Base-by-base conservation (phyloP, 2,113 vertebrate species). In the Aplodontia rufa region DNA sequence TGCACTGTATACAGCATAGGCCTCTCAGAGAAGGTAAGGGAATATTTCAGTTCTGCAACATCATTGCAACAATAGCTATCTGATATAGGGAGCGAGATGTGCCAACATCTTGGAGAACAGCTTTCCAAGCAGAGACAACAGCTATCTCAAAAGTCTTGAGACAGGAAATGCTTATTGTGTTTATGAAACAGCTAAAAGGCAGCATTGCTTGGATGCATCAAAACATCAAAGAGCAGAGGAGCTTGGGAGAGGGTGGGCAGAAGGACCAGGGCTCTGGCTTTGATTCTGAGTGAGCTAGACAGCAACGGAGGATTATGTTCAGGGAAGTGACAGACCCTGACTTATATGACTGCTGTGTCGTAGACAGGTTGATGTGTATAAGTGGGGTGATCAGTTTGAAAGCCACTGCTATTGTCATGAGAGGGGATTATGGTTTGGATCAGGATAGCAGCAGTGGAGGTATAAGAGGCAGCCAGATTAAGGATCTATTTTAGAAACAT, bases 111-210 rank as follows among this genome's bases (percentile, higher is more conserved):
- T 51, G 35, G 66, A 79, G 37, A 85, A 66, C 1, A 94, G 76
- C 58, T 94, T 96, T 89, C 71, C 8, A 80, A 80, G 55, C 53
- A 89, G 90, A 97, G 55, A 51, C 79, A 66, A 20, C 1, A 58
- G 35, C 37, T 40, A 6, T 32, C 45, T 90, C 58, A 51, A 87
- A 92, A 62, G 45, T 40, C 69, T 32, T 35, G 32, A 84, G 75
- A 66, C 58, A 81, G 81, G 81, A 92, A 94, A 51, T 64, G 9
- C 35, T 76, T 58, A 16, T 22, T 58, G 37, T 66, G 55, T 89
- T 76, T 95, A 81, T 91, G 74, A 78, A 87, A 89, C n/a, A 53
- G 75, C 11, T 4, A 35, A 85, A 87, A 93, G 42, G n/a, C 49
- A n/a, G 58, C 24, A 45, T 35, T 90, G 32, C 19, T 30, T 49